Evolutionary conservation across 2,888 invertebrate genomes (phyloP).

Genomic region (Orgyia antiqua): DNA sequence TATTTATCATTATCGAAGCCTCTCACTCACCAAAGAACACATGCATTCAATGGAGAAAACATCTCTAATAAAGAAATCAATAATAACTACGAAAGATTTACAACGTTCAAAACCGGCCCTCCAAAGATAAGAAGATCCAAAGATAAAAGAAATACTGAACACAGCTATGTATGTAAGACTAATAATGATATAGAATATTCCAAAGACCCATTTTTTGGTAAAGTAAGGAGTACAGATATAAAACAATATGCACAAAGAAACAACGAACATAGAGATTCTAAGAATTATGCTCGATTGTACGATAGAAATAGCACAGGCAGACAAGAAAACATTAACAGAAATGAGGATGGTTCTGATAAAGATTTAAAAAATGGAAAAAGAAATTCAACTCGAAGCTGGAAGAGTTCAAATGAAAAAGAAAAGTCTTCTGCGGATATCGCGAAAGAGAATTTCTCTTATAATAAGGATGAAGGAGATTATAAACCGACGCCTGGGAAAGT

Average conservation of each 20-base stretch:
- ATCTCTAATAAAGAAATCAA: constrained; percentile 51
- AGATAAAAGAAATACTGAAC: constrained; percentile 33
- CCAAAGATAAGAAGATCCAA: constrained; percentile 51
- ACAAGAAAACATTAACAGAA: constrained; percentile 27
- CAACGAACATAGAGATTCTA: constrained; percentile 44
- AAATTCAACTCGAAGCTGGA: constrained; percentile 41
- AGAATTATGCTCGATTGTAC: constrained; percentile 44
- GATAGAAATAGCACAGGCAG: constrained; percentile 53
- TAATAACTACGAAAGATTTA: constrained; percentile 45
- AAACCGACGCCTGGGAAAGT: constrained; percentile 64
- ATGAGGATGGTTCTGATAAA: constrained; percentile 25
- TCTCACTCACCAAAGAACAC: constrained; percentile 71
- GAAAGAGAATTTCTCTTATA: constrained; percentile 8
- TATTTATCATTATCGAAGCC: constrained; percentile 73
- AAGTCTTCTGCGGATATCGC: constrained; percentile 35
- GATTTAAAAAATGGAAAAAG: constrained; percentile 34
- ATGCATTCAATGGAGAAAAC: constrained; percentile 58
- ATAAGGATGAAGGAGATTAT: constrained; percentile 33
- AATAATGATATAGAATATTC: constrained; percentile 67
- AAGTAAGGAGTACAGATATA: constrained; percentile 31
- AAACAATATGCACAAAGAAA: constrained; percentile 35
- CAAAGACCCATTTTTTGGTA: constrained; percentile 58
- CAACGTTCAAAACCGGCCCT: constrained; percentile 53
- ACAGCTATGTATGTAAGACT: constrained; percentile 47
- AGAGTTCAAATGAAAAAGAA: constrained; percentile 35